Conservation (phyloP, 2,113 vertebrate genomes). For the Protomyctophum bolini region DNA sequence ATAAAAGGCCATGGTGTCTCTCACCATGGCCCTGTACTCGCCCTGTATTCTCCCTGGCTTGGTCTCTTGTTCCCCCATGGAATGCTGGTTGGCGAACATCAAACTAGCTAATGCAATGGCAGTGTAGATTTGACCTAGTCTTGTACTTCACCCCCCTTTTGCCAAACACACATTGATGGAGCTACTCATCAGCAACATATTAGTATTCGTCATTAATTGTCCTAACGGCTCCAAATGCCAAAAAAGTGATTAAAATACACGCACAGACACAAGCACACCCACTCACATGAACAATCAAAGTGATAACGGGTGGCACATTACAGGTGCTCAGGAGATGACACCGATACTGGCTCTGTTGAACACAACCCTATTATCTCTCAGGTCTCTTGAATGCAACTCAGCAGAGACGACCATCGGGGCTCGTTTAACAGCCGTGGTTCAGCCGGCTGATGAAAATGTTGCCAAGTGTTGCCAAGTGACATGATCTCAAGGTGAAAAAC, state of each 20-base stretch:
- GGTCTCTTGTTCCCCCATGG: too few relatives aligned
- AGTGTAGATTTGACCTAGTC: too few relatives aligned
- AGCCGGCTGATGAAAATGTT: slow-evolving; percentile 63
- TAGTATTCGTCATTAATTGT: slow-evolving; percentile 52
- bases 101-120: too few relatives aligned
- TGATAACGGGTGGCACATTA: slow-evolving; percentile 26
- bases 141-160: too few relatives aligned
- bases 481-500: slow-evolving; percentile 70
- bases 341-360: slow-evolving; percentile 45
- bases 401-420: slow-evolving; percentile 56
- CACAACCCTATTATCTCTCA: slow-evolving; percentile 52
- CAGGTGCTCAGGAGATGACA: slow-evolving; percentile 49
- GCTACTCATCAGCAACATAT: slow-evolving; percentile 49
- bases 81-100: too few relatives aligned
- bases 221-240: slow-evolving; percentile 54
- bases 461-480: slow-evolving; percentile 38
- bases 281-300: slow-evolving; percentile 45
- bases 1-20: neutral
- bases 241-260: neutral
- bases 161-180: slow-evolving; percentile 46
- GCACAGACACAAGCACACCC: slow-evolving; percentile 39
- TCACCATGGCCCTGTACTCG: too few relatives aligned
- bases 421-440: slow-evolving; percentile 46
- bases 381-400: slow-evolving; percentile 49
- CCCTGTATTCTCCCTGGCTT: too few relatives aligned